Percentiles rank a stretch among this genome's conserved stretches.
Evolutionary conservation across 2,113 vertebrate species (phyloP).

Genomic region (Dendrocopos noguchii): DNA sequence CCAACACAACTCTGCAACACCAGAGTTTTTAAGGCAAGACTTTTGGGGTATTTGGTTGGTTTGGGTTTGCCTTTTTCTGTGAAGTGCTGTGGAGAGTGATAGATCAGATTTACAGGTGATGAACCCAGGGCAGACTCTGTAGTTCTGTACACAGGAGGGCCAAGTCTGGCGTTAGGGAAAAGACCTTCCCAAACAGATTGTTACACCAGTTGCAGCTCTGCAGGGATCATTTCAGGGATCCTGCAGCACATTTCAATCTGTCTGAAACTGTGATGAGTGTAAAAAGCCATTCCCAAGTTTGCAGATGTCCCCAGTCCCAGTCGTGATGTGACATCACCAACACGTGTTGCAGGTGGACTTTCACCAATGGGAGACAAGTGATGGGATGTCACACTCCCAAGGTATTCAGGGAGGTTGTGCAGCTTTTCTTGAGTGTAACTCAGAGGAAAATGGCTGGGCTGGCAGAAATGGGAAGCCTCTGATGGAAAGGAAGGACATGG

Average conservation of each 20-base stretch:
- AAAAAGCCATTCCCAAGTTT: neutral
- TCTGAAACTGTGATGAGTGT: neutral
- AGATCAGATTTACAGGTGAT: neutral
- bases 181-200: neutral
- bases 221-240: neutral
- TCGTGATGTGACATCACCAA: neutral
- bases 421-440: neutral
- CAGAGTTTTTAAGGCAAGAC: neutral
- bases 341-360: neutral
- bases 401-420: neutral
- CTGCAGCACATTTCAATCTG: neutral
- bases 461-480: neutral
- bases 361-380: neutral
- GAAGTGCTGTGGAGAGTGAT: neutral
- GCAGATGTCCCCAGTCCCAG: neutral
- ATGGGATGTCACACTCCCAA: neutral
- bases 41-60: accelerated
- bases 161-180: neutral
- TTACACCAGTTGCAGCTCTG: neutral
- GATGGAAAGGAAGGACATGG: neutral
- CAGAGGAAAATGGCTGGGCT: neutral
- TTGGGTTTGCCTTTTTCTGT: neutral
- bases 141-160: neutral
- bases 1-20: neutral
- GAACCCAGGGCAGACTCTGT: neutral